Evolutionary conservation across 2,888 invertebrate species (phyloP), one percentile per base, ranked within the genome.

Genomic region (Xestia ashworthii): DNA sequence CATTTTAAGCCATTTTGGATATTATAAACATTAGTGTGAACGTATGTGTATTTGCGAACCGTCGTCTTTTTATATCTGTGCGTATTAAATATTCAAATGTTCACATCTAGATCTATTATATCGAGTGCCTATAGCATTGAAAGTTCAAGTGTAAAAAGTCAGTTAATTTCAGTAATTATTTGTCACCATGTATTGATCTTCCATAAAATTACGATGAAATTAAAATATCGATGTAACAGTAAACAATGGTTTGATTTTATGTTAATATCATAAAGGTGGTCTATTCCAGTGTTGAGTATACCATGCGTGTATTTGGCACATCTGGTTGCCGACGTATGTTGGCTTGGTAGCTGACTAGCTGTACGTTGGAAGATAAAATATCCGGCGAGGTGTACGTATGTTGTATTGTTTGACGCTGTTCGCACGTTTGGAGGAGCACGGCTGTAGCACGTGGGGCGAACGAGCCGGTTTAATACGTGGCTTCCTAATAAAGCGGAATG

Each of bases 121-220:
- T 95, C 93, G 96, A 96, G 96, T 96, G 96, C 96, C 96, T 96
- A 96, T 96, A 96, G 96, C 95, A 95, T 95, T 96, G 96, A 95
- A 93, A 93, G 93, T 95, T 96, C 94, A 95, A 96, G 92, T 96
- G 96, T 96, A 96, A 94, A 96, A 96, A 96, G 95, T 96, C 96
- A 94, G 95, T 95, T 95, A 92, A 95, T 95, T 96, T 96, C 95
- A 94, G 93, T 95, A 96, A 95, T 95, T 93, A 95, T 95, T 95
- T 95, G 95, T 96, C 96, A 96, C 95, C 95, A 95, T 96, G 96
- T 96, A 96, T 96, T 96, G 96, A 96, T 96, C 96, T 96, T 96
- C 96, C 96, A 96, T 96, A 96, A 96, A 95, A 96, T 96, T 96
- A 96, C 95, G 96, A 96, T 96, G 96, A 96, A 96, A 96, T 96